Evolutionary conservation across 1,140 invertebrate genomes (phyloP).

Genomic region (Zaprionus africanus): DNA sequence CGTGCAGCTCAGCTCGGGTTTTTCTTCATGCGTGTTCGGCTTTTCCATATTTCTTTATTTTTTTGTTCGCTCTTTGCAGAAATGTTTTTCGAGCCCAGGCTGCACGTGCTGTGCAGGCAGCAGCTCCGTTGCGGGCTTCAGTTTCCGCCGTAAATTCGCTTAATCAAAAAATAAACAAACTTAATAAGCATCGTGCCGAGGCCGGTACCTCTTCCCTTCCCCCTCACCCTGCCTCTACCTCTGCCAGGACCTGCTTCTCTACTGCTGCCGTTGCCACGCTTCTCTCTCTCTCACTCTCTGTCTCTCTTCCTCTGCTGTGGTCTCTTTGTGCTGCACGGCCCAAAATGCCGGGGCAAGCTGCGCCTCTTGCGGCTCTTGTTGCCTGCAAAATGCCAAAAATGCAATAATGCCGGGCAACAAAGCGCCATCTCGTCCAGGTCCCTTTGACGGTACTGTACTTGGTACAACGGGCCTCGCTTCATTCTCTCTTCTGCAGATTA

Average conservation of each 20-base stretch:
- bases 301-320: constrained; percentile 19
- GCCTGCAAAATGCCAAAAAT: constrained; percentile 44
- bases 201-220: background rate
- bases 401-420: constrained; percentile 32
- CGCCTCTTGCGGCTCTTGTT: constrained; percentile 23
- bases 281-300: background rate
- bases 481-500: background rate
- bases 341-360: background rate
- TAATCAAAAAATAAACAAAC: constrained; percentile 77
- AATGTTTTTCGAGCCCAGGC: constrained; percentile 28
- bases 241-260: background rate
- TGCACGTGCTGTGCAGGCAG: constrained; percentile 1
- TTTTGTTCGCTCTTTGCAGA: constrained; percentile 1
- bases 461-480: background rate
- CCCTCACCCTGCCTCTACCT: background rate
- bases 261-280: background rate
- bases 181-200: constrained; percentile 55
- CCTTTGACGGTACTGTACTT: constrained; percentile 3
- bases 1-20: constrained; percentile 37
- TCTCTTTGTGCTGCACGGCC: constrained; percentile 49
- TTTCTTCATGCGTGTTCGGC: constrained; percentile 1
- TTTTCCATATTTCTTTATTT: constrained; percentile 13
- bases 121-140: constrained; percentile 21
- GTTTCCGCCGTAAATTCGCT: constrained; percentile 56
- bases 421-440: background rate